Evolutionary conservation across 2,888 invertebrate species (phyloP).

Genomic region (Papilio gigon): DNA sequence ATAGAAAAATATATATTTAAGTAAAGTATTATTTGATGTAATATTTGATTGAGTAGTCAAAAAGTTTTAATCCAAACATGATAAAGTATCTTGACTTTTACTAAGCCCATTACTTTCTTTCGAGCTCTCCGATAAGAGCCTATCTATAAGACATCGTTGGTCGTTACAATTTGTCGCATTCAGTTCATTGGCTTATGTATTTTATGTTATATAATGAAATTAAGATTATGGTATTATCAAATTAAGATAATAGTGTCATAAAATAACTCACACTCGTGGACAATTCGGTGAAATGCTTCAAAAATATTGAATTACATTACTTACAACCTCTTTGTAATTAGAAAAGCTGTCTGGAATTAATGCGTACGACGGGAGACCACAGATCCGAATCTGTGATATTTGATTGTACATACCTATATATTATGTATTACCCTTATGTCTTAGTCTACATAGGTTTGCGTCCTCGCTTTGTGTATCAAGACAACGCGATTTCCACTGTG

Average conservation of each 20-base stretch:
- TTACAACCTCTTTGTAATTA: constrained; percentile 23
- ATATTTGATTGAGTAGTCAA: constrained; percentile 31
- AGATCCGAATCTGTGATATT: too few relatives aligned
- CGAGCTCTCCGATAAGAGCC: constrained; percentile 24
- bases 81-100: constrained; percentile 34
- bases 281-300: not conserved
- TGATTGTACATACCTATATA: too few relatives aligned
- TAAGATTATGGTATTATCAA: not conserved
- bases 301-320: not conserved
- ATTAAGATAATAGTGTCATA: too few relatives aligned
- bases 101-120: constrained; percentile 39
- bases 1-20: not conserved
- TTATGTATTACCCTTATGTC: too few relatives aligned
- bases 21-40: constrained; percentile 1
- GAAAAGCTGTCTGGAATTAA: too few relatives aligned
- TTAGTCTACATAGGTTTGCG: too few relatives aligned
- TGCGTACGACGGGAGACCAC: too few relatives aligned
- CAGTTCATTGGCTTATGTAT: constrained; percentile 21
- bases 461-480: too few relatives aligned
- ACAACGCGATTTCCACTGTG: too few relatives aligned
- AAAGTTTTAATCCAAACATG: constrained; percentile 32
- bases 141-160: constrained; percentile 29
- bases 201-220: not conserved
- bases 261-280: not conserved
- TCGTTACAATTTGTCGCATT: constrained; percentile 14